phyloP scores from a whole-genome alignment of 2,888 invertebrate genomes.

The Polyommatus iphigenia region DNA sequence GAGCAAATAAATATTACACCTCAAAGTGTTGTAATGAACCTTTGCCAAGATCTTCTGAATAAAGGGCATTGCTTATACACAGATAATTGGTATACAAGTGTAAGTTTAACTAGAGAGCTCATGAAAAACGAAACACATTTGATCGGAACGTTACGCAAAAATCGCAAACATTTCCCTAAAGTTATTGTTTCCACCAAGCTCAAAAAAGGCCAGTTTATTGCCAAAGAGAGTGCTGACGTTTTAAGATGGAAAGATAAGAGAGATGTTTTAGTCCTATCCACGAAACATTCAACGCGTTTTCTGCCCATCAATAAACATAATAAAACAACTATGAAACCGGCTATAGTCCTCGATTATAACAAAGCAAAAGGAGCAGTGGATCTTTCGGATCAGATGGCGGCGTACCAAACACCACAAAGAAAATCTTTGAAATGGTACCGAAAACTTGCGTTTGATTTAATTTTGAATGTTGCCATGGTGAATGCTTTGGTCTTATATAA shows the following conservation, averaged over 20 bases:
- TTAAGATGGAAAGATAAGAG: conserved; percentile 39
- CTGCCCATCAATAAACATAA: too few species aligned
- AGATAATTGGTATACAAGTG: conserved; percentile 49
- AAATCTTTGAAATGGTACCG: conserved; percentile 44
- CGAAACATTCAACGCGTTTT: conserved; percentile 36
- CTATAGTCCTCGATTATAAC: conserved; percentile 44
- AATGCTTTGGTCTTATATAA: conserved; percentile 42
- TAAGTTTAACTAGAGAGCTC: conserved; percentile 42
- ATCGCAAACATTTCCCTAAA: conserved; percentile 39
- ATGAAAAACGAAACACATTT: conserved; percentile 44
- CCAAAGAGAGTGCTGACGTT: conserved; percentile 39
- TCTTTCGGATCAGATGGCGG: conserved; percentile 44
- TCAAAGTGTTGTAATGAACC: conserved; percentile 45
- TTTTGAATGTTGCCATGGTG: conserved; percentile 42
- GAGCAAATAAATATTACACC: conserved; percentile 45
- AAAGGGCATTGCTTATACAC: conserved; percentile 44
- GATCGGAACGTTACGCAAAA: conserved; percentile 40
- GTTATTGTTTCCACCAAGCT: conserved; percentile 38
- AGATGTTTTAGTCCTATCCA: conserved; percentile 41
- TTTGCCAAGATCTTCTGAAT: conserved; percentile 45
- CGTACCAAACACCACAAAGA: conserved; percentile 43
- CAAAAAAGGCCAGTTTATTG: conserved; percentile 41
- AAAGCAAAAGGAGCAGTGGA: conserved; percentile 43
- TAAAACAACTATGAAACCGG: conserved; percentile 35
- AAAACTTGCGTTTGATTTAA: conserved; percentile 39